These are phyloP conservation scores for Sebastes matsubarae DNA, from an alignment of 2,797 vertebrate species.

Conservation along the genomic window DNA sequence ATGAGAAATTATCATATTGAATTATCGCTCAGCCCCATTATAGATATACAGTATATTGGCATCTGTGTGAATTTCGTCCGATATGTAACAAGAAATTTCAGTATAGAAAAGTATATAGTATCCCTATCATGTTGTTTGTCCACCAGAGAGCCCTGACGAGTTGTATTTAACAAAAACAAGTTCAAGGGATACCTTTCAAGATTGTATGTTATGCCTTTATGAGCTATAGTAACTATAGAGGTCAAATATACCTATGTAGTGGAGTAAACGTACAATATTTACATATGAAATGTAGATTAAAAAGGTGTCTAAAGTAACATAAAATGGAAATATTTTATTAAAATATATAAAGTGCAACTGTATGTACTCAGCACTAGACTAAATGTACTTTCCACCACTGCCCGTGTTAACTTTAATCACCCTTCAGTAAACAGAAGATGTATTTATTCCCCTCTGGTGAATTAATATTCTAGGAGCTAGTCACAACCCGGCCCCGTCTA, in stretches of 20 bases:
- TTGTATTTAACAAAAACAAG: not conserved
- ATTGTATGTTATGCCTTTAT: not conserved
- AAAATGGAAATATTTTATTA: rapidly evolving
- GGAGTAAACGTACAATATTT: not conserved
- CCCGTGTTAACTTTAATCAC: not conserved
- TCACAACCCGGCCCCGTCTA: slow-evolving; percentile 34
- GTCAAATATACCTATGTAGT: not conserved
- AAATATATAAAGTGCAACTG: not conserved
- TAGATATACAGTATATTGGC: no score
- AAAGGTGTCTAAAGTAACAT: not conserved
- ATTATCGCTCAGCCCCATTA: no score
- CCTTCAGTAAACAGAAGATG: slow-evolving; percentile 3
- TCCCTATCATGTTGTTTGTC: not conserved
- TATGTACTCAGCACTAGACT: not conserved
- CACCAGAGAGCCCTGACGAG: not conserved
- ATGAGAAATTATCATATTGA: no score
- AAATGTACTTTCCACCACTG: not conserved
- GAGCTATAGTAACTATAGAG: not conserved
- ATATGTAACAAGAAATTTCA: not conserved
- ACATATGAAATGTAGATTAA: not conserved
- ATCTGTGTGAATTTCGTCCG: not conserved
- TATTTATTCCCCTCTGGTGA: not conserved
- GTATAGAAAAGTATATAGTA: not conserved
- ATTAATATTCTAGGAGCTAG: slow-evolving; percentile 11
- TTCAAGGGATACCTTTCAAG: not conserved